These are phyloP conservation scores for Drosophila setosimentum DNA, from an alignment of 2,888 invertebrate species.

Conservation along the genomic window DNA sequence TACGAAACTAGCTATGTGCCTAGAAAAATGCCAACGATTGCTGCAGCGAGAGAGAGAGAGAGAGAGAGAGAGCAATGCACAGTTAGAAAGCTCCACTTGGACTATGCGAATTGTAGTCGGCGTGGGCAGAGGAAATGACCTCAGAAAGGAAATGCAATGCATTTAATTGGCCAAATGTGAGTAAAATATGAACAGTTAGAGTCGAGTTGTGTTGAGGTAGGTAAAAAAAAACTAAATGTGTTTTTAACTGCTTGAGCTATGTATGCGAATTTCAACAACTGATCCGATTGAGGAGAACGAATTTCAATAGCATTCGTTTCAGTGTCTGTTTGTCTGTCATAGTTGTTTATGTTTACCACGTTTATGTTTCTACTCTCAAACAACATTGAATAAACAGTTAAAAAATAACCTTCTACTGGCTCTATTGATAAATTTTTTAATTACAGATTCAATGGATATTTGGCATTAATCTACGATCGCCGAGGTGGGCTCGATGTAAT, in stretches of 20 bases:
- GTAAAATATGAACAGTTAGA: slow-evolving; percentile 36
- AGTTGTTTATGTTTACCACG: background rate
- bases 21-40: slow-evolving; percentile 44
- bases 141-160: slow-evolving; percentile 76
- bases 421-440: background rate
- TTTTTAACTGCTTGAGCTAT: background rate
- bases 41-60: background rate
- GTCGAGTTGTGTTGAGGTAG: background rate
- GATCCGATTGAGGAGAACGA: background rate
- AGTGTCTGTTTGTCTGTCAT: background rate
- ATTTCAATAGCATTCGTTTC: background rate
- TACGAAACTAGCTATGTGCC: slow-evolving; percentile 38
- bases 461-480: background rate
- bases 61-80: slow-evolving; percentile 31
- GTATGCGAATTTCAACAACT: background rate
- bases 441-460: background rate
- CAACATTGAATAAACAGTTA: background rate
- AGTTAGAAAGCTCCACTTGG: slow-evolving; percentile 56
- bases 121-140: slow-evolving; percentile 72
- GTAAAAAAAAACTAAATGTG: background rate
- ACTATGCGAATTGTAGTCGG: slow-evolving; percentile 25
- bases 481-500: background rate
- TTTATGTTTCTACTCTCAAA: background rate
- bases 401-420: background rate
- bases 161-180: slow-evolving; percentile 73